A percentile compares a stretch with the other conserved stretches of the same genome.
Conservation (phyloP, 2,113 vertebrate genomes). For the Gallinago paraguaiae region DNA sequence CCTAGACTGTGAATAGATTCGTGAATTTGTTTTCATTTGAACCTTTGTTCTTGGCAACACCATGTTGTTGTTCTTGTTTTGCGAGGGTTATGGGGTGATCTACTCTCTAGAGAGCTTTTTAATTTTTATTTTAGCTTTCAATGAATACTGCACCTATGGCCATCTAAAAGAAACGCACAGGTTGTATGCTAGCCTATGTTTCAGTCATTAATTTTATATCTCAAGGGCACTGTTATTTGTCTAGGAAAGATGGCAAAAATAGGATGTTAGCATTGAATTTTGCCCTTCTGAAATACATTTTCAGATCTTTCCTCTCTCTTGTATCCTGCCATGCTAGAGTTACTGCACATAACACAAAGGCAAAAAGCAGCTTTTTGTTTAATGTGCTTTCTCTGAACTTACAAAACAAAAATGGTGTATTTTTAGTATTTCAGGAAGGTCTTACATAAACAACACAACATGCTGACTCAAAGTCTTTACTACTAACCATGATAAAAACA, state of each 20-base stretch:
- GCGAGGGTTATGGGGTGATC: rapidly evolving
- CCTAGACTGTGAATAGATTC: background rate
- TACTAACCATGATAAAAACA: background rate
- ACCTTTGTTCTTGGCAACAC: background rate
- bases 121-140: background rate
- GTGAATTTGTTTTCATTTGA: background rate
- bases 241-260: background rate
- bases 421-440: background rate
- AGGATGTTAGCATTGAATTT: background rate
- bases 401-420: background rate
- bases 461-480: background rate
- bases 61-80: rapidly evolving
- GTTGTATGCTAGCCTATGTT: background rate
- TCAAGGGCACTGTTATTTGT: background rate
- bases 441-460: background rate
- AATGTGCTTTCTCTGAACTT: background rate
- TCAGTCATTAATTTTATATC: background rate
- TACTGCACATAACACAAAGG: background rate
- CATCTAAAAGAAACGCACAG: background rate
- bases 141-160: background rate
- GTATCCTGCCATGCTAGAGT: background rate
- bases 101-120: background rate
- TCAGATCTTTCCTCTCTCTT: background rate
- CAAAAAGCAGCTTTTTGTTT: background rate
- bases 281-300: background rate